phyloP scores from a whole-genome alignment of 2,797 vertebrate genomes.

The Crenichthys baileyi region DNA sequence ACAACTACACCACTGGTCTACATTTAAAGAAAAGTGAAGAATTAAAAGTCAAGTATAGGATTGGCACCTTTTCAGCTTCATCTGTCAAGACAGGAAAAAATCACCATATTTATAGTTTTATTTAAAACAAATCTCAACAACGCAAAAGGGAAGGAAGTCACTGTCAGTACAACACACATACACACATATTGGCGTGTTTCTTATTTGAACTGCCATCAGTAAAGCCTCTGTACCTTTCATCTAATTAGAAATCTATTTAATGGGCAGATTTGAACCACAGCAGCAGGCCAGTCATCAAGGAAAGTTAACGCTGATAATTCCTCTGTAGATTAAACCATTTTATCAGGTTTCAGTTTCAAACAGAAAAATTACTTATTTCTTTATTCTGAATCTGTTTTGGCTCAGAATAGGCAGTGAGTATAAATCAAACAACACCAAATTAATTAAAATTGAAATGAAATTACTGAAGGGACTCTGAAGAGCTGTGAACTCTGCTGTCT shows the following conservation, averaged over 20 bases:
- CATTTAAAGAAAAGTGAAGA: slow-evolving; percentile 36
- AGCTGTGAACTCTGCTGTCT: not conserved
- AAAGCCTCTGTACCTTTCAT: slow-evolving; percentile 17
- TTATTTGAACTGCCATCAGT: slow-evolving; percentile 33
- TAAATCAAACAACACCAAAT: not conserved
- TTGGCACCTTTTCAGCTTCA: slow-evolving; percentile 66
- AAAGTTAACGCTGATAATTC: slow-evolving; percentile 40
- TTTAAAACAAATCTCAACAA: slow-evolving; percentile 6
- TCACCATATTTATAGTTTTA: slow-evolving; percentile 36
- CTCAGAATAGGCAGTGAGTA: not conserved
- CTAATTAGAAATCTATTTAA: slow-evolving; percentile 46
- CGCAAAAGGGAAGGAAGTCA: slow-evolving; percentile 5
- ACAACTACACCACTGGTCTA: slow-evolving; percentile 26
- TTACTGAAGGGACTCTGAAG: not conserved
- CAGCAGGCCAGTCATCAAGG: slow-evolving; percentile 30
- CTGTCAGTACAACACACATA: slow-evolving; percentile 17
- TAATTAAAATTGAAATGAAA: not conserved
- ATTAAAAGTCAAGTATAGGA: slow-evolving; percentile 74
- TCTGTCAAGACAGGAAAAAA: slow-evolving; percentile 64
- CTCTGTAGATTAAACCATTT: slow-evolving; percentile 35
- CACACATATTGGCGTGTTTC: slow-evolving; percentile 16
- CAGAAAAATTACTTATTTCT: not conserved
- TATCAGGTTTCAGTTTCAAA: not conserved
- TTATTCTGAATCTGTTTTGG: not conserved
- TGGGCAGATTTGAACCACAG: slow-evolving; percentile 25